Base-by-base conservation (phyloP, 2,113 vertebrate species). In the Vidua chalybeata region DNA sequence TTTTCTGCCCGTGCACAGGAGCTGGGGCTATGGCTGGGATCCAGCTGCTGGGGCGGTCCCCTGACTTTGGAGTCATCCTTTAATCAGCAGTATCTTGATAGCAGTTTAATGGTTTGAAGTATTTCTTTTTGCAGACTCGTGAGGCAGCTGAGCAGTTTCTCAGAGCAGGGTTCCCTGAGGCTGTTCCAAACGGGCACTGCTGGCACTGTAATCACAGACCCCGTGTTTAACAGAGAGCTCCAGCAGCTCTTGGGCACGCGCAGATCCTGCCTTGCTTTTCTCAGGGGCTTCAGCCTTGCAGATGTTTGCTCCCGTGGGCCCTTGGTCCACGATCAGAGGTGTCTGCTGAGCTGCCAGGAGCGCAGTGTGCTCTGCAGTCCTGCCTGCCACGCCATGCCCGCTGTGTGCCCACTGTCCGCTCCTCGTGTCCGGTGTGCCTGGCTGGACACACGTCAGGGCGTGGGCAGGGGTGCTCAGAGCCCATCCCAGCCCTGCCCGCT, bases 241-340 rank as follows among this genome's bases (percentile, higher is more conserved):
- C 22, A 7, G 7, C 21, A 13, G 77, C 73, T 66, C 73, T 10
- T 17, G 49, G 26, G 55, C 55, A 13, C 11, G 3, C 1, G 4
- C 54, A 15, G 10, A 2, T 9, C 39, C 71, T 37, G 69, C 64
- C 55, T 52, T 6, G 59, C 62, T 37, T 13, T n/a, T 23, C 58
- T 26, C 21, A 5, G 35, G 4, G 28, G 18, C 52, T 5, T 21
- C 41, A 15, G 22, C 7, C 41, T 1, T 14, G 75, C 41, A 26
- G 64, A 4, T 31, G 51, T 28, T 72, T 31, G 28, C 2, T 39
- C 51, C 3, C 0, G 0, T 3, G n/a, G 43, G 54, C 33, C 2
- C 2, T 4, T 18, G 46, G 6, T 49, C n/a, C 6, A 0, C 5
- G 31, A 6, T 5, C 52, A 43, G 56, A 26, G 27, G 52, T 14